Base-by-base conservation (phyloP, 2,797 vertebrate species). In the Sciurus vulgaris region DNA sequence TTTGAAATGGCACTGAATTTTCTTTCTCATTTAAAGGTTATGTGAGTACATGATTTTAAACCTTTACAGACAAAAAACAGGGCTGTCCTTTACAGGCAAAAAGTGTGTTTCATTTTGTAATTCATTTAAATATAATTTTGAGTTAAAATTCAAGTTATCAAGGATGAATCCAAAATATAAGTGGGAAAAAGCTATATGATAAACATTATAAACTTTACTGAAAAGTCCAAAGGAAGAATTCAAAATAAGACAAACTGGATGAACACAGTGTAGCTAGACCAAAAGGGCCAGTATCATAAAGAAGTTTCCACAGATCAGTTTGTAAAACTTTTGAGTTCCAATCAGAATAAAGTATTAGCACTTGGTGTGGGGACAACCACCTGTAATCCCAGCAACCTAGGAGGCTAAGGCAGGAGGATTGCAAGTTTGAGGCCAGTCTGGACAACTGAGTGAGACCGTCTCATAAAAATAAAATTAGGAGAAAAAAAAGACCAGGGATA, bases 91-190 rank as follows among this genome's bases (percentile, higher is more conserved):
- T 82, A 77, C 0, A 88, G 38, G 63, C 79, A 78, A 49, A 84
- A 94, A 76, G 24, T 61, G 24, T 35, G 28, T 85, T 82, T 76
- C 70, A 84, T 59, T 95, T 94, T 86, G 51, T 47, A 95, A 86
- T 1, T 70, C n/a, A 81, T 88, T 84, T 7, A 76, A 88, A 72
- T 70, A 84, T 47, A 79, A 89, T 49, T 77, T 24, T 93, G 47
- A 89, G 56, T 73, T 79, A 94, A 87, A 90, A 96, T 90, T 88
- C 56, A 56, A 93, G 82, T 61, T 89, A 95, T 33, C 74, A 78
- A 88, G 35, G 35, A 87, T 44, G 73, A 93, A 89, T 59, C 41
- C 83, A 84, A 94, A 93, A 77, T 3, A 90, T 38, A 90, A 94
- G 12, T 13, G 11, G 24, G 44, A 51, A 92, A 97, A 92, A 86